Evolutionary conservation across 2,113 vertebrate genomes (phyloP).

Genomic region (Oxyruncus cristatus): DNA sequence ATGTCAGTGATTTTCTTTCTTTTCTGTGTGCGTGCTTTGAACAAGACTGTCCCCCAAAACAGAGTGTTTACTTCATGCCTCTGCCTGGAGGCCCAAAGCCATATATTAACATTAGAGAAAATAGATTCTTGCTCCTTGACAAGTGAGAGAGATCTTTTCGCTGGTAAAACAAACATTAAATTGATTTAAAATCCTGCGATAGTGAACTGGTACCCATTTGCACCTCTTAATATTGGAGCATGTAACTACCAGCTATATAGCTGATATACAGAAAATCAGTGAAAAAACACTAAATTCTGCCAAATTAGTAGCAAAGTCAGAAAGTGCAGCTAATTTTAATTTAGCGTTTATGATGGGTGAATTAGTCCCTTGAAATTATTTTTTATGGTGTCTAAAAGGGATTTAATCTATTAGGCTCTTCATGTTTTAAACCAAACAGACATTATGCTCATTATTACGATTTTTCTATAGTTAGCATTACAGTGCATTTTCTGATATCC

Average conservation of each 20-base stretch:
- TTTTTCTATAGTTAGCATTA: not conserved
- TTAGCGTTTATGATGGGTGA: not conserved
- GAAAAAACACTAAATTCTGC: not conserved
- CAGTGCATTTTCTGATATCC: not conserved
- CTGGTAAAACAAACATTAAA: not conserved
- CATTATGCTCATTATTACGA: not conserved
- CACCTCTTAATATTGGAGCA: not conserved
- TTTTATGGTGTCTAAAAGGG: not conserved
- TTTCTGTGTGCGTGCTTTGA: not conserved
- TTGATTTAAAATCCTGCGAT: not conserved
- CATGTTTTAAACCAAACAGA: not conserved
- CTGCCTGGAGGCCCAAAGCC: not conserved
- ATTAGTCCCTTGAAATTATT: not conserved
- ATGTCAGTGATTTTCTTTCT: not conserved
- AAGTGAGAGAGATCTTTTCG: not conserved
- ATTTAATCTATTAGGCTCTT: not conserved
- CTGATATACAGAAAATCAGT: not conserved
- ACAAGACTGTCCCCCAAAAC: not conserved
- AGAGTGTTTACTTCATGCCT: not conserved
- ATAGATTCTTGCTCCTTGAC: not conserved
- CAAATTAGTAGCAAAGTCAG: not conserved
- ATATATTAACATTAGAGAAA: not conserved
- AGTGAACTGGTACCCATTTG: not conserved
- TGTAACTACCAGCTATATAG: not conserved
- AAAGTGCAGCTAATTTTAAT: not conserved